Conservation (phyloP, 2,888 invertebrate genomes). For the Deilephila porcellus region DNA sequence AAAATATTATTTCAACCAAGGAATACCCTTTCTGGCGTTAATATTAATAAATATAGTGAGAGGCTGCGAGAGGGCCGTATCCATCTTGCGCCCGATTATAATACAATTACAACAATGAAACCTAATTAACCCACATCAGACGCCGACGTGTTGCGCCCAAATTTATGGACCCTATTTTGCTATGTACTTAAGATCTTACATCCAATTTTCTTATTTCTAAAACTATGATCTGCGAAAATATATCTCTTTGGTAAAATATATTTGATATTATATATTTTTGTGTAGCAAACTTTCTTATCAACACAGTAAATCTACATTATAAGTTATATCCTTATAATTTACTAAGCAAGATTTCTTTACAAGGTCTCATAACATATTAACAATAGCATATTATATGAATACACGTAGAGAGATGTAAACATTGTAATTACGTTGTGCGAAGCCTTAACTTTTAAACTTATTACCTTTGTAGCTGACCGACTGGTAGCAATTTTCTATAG, state of each 20-base stretch:
- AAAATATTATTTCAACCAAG: slow-evolving; percentile 66
- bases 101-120: slow-evolving; percentile 56
- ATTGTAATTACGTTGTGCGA: background rate
- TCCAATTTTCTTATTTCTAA: background rate
- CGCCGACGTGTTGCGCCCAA: slow-evolving; percentile 47
- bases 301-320: too few relatives aligned
- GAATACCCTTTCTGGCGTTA: slow-evolving; percentile 54
- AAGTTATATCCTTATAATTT: too few relatives aligned
- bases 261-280: background rate
- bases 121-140: slow-evolving; percentile 55
- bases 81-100: slow-evolving; percentile 47
- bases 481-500: background rate
- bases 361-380: too few relatives aligned
- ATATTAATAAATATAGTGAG: slow-evolving; percentile 47
- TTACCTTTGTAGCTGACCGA: background rate
- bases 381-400: too few relatives aligned
- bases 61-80: slow-evolving; percentile 42
- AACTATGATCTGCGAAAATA: background rate
- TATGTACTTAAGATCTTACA: slow-evolving; percentile 30
- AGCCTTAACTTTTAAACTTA: background rate
- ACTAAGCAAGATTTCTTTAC: too few relatives aligned
- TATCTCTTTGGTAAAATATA: background rate
- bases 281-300: too few relatives aligned
- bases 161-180: slow-evolving; percentile 45
- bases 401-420: background rate